Evolutionary conservation across 2,888 invertebrate genomes (phyloP).

Genomic region (Sinohyriopsis cumingii): DNA sequence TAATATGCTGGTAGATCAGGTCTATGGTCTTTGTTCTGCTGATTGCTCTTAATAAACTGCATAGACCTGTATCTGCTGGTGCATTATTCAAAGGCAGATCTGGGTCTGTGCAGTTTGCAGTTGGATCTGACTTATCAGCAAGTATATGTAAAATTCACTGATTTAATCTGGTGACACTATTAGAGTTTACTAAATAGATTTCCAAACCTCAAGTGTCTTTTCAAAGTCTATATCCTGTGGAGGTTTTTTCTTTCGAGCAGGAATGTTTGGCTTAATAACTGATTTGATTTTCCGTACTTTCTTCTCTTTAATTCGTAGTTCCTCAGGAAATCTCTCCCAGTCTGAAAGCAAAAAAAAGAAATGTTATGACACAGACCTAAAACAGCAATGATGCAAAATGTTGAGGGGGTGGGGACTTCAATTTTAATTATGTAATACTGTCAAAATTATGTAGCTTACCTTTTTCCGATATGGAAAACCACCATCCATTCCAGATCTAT

Average conservation of each 20-base stretch:
- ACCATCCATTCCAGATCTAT: too few relatives aligned
- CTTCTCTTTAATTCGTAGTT: slow-evolving; percentile 49
- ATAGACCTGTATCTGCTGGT: too few relatives aligned
- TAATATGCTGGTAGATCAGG: too few relatives aligned
- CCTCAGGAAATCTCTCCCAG: slow-evolving; percentile 54
- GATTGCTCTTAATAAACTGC: too few relatives aligned
- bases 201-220: slow-evolving; percentile 50
- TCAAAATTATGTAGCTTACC: too few relatives aligned
- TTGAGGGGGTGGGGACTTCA: too few relatives aligned
- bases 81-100: too few relatives aligned
- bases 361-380: background rate
- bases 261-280: slow-evolving; percentile 45
- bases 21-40: too few relatives aligned
- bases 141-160: background rate
- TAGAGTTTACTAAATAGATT: background rate
- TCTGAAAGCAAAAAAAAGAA: slow-evolving; percentile 31
- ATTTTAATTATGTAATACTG: too few relatives aligned
- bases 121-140: too few relatives aligned
- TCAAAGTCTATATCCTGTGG: slow-evolving; percentile 26
- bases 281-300: slow-evolving; percentile 32
- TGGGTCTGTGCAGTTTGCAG: too few relatives aligned
- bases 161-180: background rate
- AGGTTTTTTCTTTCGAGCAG: slow-evolving; percentile 18
- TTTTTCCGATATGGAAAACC: too few relatives aligned
- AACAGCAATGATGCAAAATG: background rate